Evolutionary conservation across 2,113 vertebrate species (phyloP), one percentile per base, ranked within the genome.

Genomic region (Osmerus mordax): DNA sequence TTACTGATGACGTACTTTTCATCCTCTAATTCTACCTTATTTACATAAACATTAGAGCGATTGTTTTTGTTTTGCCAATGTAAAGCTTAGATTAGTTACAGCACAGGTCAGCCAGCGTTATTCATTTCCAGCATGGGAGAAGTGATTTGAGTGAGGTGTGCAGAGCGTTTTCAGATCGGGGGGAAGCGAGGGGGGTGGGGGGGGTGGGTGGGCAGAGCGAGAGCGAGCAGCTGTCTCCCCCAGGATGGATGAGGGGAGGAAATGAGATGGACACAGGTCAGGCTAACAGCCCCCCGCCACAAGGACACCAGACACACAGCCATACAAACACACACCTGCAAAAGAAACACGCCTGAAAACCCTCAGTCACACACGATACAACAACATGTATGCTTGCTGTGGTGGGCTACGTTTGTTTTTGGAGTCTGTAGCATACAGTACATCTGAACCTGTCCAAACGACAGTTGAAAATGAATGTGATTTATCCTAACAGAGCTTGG

Each of bases 191-290:
- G 25, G 25, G 63, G 3, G 23, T 14, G 18, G 11, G 53, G 32
- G 60, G 13, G 18, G n/a, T n/a, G n/a, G n/a, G n/a, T n/a, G 47
- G 25, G 53, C 28, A 28, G 13, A 5, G 67, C 25, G 1, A 67
- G 66, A 52, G 72, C 67, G 41, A 70, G 84, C 56, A 56, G 79
- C 83, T 84, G 87, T 81, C 89, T 47, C 67, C 70, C 16, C 63
- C 72, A 82, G 75, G 79, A 89, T 89, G 79, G 82, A 90, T 86
- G 89, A 83, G 61, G 73, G 60, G 76, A 89, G 85, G 89, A 90
- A 91, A 89, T 88, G 81, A 89, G 73, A 72, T 72, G 51, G 78
- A 76, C 56, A 12, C 52, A 69, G 75, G 76, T 72, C 73, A 67
- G 19, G 76, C 41, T 47, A 68, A 81, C 78, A 29, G 18, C 71